phyloP scores from a whole-genome alignment of 2,797 vertebrate genomes.

The Myiotriccus ornatus region DNA sequence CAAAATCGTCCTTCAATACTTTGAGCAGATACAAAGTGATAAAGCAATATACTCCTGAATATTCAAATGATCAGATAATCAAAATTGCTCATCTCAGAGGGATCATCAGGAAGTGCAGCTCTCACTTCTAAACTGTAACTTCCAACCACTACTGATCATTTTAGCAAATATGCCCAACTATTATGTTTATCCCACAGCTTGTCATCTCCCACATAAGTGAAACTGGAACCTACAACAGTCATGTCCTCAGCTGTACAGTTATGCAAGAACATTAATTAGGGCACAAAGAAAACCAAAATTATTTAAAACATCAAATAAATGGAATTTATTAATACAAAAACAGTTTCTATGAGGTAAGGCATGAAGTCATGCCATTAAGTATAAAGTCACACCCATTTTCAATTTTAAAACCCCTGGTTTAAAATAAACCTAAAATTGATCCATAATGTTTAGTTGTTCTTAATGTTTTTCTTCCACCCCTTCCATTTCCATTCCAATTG shows the following conservation, averaged over 20 bases:
- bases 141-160: not conserved
- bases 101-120: not conserved
- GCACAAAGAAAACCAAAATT: not conserved
- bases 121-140: not conserved
- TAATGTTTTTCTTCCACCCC: not conserved
- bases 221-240: not conserved
- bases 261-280: not conserved
- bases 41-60: not conserved
- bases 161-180: not conserved
- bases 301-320: not conserved
- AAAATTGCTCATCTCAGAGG: constrained; percentile 10
- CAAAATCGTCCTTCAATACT: not conserved
- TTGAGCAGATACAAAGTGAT: not conserved
- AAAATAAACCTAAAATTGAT: not conserved
- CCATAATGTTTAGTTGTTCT: not conserved
- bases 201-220: not conserved
- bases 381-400: not conserved
- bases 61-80: constrained; percentile 17
- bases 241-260: not conserved
- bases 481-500: not conserved
- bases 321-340: not conserved
- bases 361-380: not conserved
- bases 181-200: not conserved
- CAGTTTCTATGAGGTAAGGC: not conserved
- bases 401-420: not conserved